phyloP scores from a whole-genome alignment of 2,797 vertebrate species.

The Phoxinus dragarum region DNA sequence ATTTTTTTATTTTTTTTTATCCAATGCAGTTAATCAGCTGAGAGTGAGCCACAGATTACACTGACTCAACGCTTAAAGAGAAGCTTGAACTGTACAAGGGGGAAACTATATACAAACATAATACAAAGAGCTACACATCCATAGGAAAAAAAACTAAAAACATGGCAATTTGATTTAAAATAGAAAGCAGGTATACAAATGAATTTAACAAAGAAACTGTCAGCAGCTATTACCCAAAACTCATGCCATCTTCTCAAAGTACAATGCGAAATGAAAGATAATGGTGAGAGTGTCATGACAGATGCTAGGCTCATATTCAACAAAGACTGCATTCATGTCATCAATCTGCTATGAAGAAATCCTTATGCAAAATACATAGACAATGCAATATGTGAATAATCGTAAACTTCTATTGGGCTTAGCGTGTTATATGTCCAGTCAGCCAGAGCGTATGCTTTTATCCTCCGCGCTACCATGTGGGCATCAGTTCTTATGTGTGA shows the following conservation, averaged over 20 bases:
- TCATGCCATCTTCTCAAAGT: background rate
- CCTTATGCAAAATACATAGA: background rate
- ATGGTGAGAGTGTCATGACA: constrained; percentile 5
- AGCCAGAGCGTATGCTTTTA: background rate
- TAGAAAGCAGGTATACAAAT: background rate
- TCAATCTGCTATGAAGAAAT: constrained; percentile 21
- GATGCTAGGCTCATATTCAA: background rate
- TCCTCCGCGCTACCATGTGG: constrained; percentile 9
- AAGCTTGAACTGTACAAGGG: background rate
- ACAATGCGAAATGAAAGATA: background rate
- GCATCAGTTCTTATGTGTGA: constrained; percentile 16
- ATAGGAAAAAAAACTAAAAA: background rate
- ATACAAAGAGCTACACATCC: background rate
- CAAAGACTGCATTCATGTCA: constrained; percentile 23
- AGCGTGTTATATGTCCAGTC: background rate
- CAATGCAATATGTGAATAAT: background rate
- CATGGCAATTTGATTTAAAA: background rate
- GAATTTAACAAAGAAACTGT: background rate
- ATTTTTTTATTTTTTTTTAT: too few species aligned
- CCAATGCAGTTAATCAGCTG: background rate
- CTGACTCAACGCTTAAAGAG: background rate
- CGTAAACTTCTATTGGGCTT: background rate
- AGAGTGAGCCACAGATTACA: background rate
- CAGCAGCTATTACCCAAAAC: background rate
- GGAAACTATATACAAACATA: background rate